phyloP scores from a whole-genome alignment of 2,888 invertebrate species.

The Rhamnusium bicolor region DNA sequence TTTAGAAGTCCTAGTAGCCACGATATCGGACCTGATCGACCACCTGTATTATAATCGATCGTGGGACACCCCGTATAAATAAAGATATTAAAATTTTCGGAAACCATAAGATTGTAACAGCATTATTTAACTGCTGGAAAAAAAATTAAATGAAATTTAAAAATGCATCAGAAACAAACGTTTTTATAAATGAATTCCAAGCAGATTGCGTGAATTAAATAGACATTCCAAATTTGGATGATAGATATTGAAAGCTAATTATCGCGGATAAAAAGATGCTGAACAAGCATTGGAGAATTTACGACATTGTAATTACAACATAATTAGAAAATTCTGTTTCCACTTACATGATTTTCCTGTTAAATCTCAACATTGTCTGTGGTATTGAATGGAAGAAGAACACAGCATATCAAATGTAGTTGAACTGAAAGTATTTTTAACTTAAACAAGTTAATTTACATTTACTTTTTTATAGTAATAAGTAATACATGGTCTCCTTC shows the following conservation, averaged over 20 bases:
- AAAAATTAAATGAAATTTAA: not conserved
- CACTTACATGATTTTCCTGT: not conserved
- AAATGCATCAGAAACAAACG: not conserved
- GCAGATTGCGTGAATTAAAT: not conserved
- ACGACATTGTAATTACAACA: constrained; percentile 21
- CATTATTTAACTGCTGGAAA: not conserved
- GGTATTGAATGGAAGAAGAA: not conserved
- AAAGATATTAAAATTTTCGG: not conserved
- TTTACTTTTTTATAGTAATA: too few relatives aligned
- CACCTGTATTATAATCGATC: too few relatives aligned
- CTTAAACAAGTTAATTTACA: not conserved
- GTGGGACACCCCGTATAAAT: too few relatives aligned
- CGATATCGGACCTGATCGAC: too few relatives aligned
- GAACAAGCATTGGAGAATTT: constrained; percentile 4
- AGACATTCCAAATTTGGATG: not conserved
- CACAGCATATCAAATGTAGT: not conserved
- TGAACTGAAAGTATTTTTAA: not conserved
- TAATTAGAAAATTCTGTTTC: constrained; percentile 15
- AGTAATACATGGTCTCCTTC: not conserved
- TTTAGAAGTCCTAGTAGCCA: too few relatives aligned
- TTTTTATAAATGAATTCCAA: not conserved
- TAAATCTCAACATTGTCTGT: too few relatives aligned
- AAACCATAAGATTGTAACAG: not conserved
- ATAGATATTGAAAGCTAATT: constrained; percentile 15
- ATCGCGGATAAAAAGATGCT: not conserved